A percentile compares a stretch with the other conserved stretches of the same genome.
phyloP scores from a whole-genome alignment of 2,888 invertebrate species.

The Ischnus inquisitorius region DNA sequence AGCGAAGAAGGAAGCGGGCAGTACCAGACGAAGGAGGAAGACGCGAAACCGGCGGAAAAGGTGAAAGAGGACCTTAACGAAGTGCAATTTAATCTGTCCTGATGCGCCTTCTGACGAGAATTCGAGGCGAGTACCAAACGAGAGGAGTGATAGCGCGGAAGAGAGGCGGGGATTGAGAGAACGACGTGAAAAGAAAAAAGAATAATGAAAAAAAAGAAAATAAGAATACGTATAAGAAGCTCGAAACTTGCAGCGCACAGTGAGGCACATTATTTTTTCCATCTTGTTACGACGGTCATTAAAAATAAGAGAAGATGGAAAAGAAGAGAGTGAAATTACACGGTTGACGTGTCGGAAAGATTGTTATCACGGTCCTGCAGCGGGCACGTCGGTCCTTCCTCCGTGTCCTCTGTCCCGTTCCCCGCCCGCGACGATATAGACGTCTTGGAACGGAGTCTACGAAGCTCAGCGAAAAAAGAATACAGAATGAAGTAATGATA shows the following conservation, averaged over 20 bases:
- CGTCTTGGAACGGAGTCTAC: no score
- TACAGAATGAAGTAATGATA: conserved; percentile 43
- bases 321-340: conserved; percentile 65
- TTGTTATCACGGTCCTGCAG: conserved; percentile 61
- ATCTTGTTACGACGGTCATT: conserved; percentile 71
- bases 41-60: conserved; percentile 58
- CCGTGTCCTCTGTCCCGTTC: neutral
- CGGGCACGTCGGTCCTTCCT: neutral
- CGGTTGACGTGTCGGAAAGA: conserved; percentile 68
- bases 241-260: conserved; percentile 49
- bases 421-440: no score
- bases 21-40: conserved; percentile 15
- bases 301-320: conserved; percentile 57
- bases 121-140: conserved; percentile 53
- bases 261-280: conserved; percentile 67
- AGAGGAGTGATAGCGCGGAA: conserved; percentile 24
- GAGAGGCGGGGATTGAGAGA: conserved; percentile 26
- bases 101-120: conserved; percentile 65
- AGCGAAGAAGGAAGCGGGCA: conserved; percentile 37
- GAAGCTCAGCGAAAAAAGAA: conserved; percentile 20
- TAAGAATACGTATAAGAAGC: conserved; percentile 63
- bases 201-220: conserved; percentile 47
- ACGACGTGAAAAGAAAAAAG: conserved; percentile 57
- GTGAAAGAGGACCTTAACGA: conserved; percentile 73
- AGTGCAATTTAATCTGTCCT: conserved; percentile 74